A percentile compares a stretch with the other conserved stretches of the same genome.
These are phyloP conservation scores for Polydesmus complanatus DNA, from an alignment of 2,888 invertebrate genomes.

Conservation along the genomic window DNA sequence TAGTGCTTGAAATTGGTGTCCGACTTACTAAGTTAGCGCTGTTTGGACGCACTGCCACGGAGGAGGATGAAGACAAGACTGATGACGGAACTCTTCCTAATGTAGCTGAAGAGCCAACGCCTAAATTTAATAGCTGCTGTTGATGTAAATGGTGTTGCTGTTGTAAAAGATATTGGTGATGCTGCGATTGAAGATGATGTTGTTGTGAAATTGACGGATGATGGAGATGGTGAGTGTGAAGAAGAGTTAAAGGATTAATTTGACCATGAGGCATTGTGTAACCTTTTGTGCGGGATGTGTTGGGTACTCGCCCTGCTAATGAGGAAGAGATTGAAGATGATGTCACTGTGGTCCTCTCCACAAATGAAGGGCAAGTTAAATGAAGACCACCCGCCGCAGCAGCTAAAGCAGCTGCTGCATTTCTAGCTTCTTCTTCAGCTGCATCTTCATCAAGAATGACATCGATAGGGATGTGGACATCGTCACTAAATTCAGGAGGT, in stretches of 20 bases:
- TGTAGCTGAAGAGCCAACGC: background rate
- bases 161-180: constrained; percentile 17
- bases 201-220: background rate
- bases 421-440: constrained; percentile 11
- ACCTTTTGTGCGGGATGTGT: background rate
- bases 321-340: background rate
- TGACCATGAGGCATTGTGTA: background rate
- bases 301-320: background rate
- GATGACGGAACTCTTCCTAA: background rate
- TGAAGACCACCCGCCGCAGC: constrained; percentile 17
- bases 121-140: background rate
- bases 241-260: background rate
- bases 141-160: constrained; percentile 12
- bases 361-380: constrained; percentile 13
- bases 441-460: constrained; percentile 17
- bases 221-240: background rate
- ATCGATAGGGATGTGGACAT: constrained; percentile 24
- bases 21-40: background rate
- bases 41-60: background rate
- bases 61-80: background rate
- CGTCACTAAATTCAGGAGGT: constrained; percentile 81
- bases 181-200: constrained; percentile 18
- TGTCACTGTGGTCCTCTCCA: background rate
- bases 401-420: constrained; percentile 13
- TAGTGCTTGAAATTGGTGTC: background rate